phyloP scores from a whole-genome alignment of 2,888 invertebrate genomes.

The Temnothorax unifasciatus region DNA sequence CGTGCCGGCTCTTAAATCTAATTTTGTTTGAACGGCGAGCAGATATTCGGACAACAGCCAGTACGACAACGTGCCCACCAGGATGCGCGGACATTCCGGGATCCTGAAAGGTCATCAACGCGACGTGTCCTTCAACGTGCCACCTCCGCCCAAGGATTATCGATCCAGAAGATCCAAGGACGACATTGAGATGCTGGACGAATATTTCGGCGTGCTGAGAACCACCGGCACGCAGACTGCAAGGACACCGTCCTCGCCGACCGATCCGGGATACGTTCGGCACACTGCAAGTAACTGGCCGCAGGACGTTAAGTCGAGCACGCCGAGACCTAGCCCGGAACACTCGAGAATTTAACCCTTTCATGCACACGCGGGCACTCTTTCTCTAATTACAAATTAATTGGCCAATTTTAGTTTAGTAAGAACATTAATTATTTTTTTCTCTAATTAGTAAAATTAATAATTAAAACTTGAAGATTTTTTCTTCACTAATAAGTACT shows the following conservation, averaged over 20 bases:
- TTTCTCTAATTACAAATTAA: neutral
- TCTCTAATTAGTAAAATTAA: neutral
- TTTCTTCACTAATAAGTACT: neutral
- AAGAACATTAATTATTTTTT: neutral
- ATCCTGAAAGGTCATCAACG: constrained; percentile 79
- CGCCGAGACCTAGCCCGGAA: constrained; percentile 88
- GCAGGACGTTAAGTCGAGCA: constrained; percentile 85
- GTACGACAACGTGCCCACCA: constrained; percentile 84
- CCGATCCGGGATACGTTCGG: constrained; percentile 92
- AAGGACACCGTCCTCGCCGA: constrained; percentile 88
- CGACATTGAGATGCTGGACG: constrained; percentile 84
- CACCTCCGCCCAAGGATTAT: constrained; percentile 78
- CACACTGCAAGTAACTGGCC: constrained; percentile 91
- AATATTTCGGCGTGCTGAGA: constrained; percentile 81
- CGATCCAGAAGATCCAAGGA: constrained; percentile 74
- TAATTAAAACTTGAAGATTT: neutral
- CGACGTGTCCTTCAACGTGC: constrained; percentile 82
- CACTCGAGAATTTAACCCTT: constrained; percentile 62
- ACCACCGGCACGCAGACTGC: constrained; percentile 79
- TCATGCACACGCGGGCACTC: neutral
- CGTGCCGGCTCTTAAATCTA: constrained; percentile 8
- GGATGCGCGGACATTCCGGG: constrained; percentile 81
- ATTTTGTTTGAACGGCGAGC: constrained; percentile 33
- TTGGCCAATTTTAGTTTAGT: neutral
- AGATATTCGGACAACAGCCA: constrained; percentile 85